These are phyloP conservation scores for Acanthiza pusilla DNA, from an alignment of 2,797 vertebrate genomes.

Conservation along the genomic window DNA sequence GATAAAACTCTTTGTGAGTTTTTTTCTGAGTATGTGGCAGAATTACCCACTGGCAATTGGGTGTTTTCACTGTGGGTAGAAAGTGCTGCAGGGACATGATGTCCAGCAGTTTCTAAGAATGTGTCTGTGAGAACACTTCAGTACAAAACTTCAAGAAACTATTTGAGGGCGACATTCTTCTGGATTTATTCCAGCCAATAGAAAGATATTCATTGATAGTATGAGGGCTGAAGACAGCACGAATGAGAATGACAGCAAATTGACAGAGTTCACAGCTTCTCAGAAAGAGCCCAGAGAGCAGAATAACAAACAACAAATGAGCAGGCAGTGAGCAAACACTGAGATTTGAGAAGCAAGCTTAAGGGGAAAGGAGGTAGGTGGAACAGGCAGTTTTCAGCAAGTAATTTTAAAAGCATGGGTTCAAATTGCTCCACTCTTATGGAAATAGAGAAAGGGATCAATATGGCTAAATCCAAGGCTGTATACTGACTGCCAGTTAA, in stretches of 20 bases:
- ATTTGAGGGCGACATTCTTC: background rate
- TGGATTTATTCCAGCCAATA: background rate
- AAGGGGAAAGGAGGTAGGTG: background rate
- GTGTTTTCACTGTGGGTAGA: background rate
- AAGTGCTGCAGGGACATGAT: background rate
- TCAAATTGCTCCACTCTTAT: background rate
- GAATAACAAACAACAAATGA: background rate
- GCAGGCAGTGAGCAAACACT: background rate
- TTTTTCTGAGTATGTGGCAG: background rate
- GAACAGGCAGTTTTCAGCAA: background rate
- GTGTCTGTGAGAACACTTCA: background rate
- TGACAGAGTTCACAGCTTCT: background rate
- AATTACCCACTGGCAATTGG: background rate
- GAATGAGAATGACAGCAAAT: background rate
- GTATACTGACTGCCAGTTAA: background rate
- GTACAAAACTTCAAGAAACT: background rate
- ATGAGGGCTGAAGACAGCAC: background rate
- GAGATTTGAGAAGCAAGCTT: background rate
- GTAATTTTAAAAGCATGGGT: background rate
- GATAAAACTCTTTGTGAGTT: background rate
- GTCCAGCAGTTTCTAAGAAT: background rate
- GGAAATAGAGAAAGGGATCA: background rate
- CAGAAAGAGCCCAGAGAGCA: background rate
- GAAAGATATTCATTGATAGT: background rate
- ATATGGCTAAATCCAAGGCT: background rate